Base-by-base conservation (phyloP, 2,113 vertebrate genomes). In the Egretta garzetta region DNA sequence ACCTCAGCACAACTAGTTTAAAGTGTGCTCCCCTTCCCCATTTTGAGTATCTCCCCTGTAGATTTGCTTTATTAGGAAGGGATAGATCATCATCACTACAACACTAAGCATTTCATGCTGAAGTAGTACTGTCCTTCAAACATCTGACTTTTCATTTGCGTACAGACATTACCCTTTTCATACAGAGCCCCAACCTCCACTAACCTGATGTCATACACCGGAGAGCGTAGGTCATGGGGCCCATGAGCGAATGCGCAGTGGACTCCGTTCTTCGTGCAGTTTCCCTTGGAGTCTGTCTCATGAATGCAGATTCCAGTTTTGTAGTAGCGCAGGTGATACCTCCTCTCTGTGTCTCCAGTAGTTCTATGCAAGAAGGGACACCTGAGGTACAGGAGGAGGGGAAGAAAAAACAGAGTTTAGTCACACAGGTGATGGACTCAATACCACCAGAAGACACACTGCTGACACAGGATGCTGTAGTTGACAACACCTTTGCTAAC, bases 261-360 rank as follows among this genome's bases (percentile, higher is more conserved):
- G 50, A 99, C 99, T 81, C 99, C 99, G 3, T 99, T 99, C 95
- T 99, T 99, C 26, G 99, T 99, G 98, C 99, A 99, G 98, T 99
- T 99, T 91, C 99, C 99, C 97, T 99, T 99, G 7, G 99, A 98
- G 96, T 99, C 99, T 0, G 99, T 99, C 98, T 99, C 99, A 26
- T 99, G 99, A 96, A 99, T 99, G 95, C 99, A 99, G 80, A 99
- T 99, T 90, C 99, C 99, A 17, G 99, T 99, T 93, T 99, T 99
- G 95, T 99, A 99, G 96, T 99, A 99, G 80, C 99, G 99, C 70
- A 99, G 98, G 95, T 99, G 99, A 96, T 99, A 99, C 71, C 99
- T 98, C 74, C 99, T 98, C 96, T 99, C 99, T 0, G 99, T 99
- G 98, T 99, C 99, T 59, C 99, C 99, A 21, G 99, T 99, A 86